Evolutionary conservation across 2,888 invertebrate genomes (phyloP).

Genomic region (Philopedon plagiatum): DNA sequence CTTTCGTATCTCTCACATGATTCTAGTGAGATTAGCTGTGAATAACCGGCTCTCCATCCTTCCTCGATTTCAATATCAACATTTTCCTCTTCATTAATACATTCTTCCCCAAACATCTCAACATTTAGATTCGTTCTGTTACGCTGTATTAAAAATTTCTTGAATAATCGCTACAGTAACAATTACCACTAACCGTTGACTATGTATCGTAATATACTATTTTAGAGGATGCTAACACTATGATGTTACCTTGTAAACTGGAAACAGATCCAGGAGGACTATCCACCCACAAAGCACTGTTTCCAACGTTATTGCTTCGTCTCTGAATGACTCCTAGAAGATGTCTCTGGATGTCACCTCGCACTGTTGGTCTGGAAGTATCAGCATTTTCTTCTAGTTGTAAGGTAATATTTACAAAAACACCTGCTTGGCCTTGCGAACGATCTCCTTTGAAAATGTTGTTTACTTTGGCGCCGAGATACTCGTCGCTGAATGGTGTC

Average conservation of each 20-base stretch:
- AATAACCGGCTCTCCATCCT: too few species aligned
- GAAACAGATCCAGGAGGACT: slow-evolving; percentile 85
- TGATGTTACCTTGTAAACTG: slow-evolving; percentile 79
- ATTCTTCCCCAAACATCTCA: too few species aligned
- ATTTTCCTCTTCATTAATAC: too few species aligned
- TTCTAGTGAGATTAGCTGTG: too few species aligned
- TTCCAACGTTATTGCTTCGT: slow-evolving; percentile 89
- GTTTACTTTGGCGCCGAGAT: slow-evolving; percentile 86
- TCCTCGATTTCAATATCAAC: too few species aligned
- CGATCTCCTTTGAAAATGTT: slow-evolving; percentile 82
- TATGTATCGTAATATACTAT: too few species aligned
- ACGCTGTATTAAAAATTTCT: too few species aligned
- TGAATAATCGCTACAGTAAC: too few species aligned
- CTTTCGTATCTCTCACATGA: too few species aligned
- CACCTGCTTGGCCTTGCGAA: slow-evolving; percentile 77
- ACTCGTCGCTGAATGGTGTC: slow-evolving; percentile 92
- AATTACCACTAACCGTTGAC: too few species aligned
- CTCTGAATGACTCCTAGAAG: slow-evolving; percentile 86
- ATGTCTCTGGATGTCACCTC: slow-evolving; percentile 86
- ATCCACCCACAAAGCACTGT: slow-evolving; percentile 88
- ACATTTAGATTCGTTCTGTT: too few species aligned
- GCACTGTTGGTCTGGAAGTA: slow-evolving; percentile 78
- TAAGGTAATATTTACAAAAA: slow-evolving; percentile 89
- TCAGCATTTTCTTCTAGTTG: slow-evolving; percentile 84
- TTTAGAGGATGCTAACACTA: too few species aligned